Conservation (phyloP, 2,888 invertebrate genomes). For the Morpho helenor region DNA sequence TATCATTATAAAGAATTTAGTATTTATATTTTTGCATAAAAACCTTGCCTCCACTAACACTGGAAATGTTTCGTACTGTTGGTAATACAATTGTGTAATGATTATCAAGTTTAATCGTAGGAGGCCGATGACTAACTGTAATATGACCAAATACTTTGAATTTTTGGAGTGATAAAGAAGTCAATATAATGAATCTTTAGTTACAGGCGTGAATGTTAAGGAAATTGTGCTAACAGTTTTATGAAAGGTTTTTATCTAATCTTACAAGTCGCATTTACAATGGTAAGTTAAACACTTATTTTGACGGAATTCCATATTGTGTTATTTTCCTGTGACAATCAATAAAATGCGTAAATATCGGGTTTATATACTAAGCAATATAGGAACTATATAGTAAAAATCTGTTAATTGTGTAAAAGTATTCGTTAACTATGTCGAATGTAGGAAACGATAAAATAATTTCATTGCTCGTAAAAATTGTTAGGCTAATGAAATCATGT, state of each 20-base stretch:
- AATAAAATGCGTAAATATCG: background rate
- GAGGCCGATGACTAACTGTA: constrained; percentile 12
- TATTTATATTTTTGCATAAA: too few species aligned
- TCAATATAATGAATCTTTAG: background rate
- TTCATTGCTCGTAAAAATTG: constrained; percentile 22
- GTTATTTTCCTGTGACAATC: background rate
- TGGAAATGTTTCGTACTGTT: constrained; percentile 6
- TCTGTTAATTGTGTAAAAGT: background rate
- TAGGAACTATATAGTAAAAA: too few species aligned
- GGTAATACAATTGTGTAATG: constrained; percentile 9
- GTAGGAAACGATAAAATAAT: constrained; percentile 8
- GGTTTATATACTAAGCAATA: too few species aligned
- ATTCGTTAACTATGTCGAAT: constrained; percentile 3
- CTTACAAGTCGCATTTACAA: background rate
- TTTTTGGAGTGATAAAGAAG: constrained; percentile 6
- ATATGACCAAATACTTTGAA: constrained; percentile 4
- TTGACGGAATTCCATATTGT: too few species aligned
- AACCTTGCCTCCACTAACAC: background rate
- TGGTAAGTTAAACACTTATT: background rate
- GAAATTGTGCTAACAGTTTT: background rate
- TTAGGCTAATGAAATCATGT: constrained; percentile 8
- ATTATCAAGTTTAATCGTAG: constrained; percentile 3
- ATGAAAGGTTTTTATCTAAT: constrained; percentile 2
- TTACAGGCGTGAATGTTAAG: background rate
- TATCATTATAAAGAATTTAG: too few species aligned